Conservation (phyloP, 2,113 vertebrate species). For the Carassius auratus region DNA sequence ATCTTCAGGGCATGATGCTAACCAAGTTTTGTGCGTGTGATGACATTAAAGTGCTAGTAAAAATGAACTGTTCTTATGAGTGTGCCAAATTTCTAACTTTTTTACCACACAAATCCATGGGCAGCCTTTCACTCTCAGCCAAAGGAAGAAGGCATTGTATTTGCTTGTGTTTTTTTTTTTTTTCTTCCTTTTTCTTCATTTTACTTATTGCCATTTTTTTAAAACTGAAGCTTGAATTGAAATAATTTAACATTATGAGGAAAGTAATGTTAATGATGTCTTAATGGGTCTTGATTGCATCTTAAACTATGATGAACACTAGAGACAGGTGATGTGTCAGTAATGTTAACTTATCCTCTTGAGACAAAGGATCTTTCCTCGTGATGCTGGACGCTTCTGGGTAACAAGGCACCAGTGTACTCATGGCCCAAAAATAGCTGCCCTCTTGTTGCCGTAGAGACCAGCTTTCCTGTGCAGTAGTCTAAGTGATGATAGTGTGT, state of each 20-base stretch:
- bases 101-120: not conserved
- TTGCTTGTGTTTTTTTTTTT: not conserved
- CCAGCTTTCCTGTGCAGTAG: slow-evolving; percentile 66
- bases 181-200: not conserved
- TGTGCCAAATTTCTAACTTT: not conserved
- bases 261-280: not conserved
- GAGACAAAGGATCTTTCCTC: slow-evolving; percentile 53
- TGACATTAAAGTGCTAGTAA: not conserved
- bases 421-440: slow-evolving; percentile 74
- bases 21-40: too few species aligned
- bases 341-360: slow-evolving; percentile 48
- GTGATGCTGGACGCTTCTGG: slow-evolving; percentile 43
- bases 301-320: not conserved
- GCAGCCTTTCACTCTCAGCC: not conserved
- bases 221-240: not conserved
- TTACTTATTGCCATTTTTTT: not conserved
- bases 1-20: not conserved
- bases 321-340: slow-evolving; percentile 5
- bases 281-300: not conserved
- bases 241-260: not conserved
- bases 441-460: slow-evolving; percentile 74
- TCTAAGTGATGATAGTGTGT: slow-evolving; percentile 55
- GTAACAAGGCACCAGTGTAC: slow-evolving; percentile 64
- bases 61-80: not conserved
- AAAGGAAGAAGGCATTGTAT: not conserved